Evolutionary conservation across 1,140 invertebrate species (phyloP).

Genomic region (Berghia stephanieae): DNA sequence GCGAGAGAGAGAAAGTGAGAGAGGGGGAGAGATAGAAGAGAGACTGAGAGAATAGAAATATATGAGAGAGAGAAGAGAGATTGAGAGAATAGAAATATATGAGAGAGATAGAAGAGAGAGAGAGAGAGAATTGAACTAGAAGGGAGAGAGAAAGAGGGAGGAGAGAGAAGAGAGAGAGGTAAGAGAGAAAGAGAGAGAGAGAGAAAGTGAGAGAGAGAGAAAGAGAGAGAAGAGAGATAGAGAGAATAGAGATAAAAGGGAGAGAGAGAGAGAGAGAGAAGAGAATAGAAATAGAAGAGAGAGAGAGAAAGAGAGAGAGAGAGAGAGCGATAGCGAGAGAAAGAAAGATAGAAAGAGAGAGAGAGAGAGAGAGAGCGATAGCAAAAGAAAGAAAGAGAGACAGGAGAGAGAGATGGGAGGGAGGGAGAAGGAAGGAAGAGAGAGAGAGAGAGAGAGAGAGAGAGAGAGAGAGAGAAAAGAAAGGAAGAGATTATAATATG

Average conservation of each 20-base stretch:
- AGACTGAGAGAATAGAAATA: neutral
- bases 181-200: neutral
- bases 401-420: neutral
- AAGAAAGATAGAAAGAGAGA: constrained; percentile 14
- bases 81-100: neutral
- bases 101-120: too few species aligned
- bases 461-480: constrained; percentile 24
- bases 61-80: neutral
- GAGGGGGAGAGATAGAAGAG: neutral
- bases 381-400: neutral
- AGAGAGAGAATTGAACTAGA: too few species aligned
- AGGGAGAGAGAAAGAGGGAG: too few species aligned
- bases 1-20: neutral
- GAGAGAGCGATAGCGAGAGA: neutral
- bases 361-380: constrained; percentile 20
- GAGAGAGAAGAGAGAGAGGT: too few species aligned
- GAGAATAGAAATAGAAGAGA: too few species aligned
- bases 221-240: constrained; percentile 26
- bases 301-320: too few species aligned
- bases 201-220: neutral
- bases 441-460: neutral
- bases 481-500: too few species aligned
- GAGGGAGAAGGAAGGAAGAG: neutral
- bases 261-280: neutral
- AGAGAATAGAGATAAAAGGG: neutral